Evolutionary conservation across 92 coral and sea anemone genomes (phyloP).

Genomic region (Hydrozoanthus gracilis): DNA sequence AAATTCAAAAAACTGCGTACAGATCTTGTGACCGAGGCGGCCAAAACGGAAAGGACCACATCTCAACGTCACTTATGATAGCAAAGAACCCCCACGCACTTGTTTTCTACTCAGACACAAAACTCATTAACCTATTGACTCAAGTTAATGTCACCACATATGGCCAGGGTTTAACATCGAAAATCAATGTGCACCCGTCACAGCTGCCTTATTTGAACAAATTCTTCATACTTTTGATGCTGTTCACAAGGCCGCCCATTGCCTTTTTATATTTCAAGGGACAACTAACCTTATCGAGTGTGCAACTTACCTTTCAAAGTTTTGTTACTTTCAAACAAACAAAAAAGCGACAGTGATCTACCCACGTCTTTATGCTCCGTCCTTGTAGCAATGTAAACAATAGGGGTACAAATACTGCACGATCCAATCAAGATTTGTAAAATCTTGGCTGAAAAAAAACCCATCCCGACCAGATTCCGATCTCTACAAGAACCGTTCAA

Average conservation of each 20-base stretch:
- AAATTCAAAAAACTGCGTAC: too few species aligned
- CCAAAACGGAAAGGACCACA: too few species aligned
- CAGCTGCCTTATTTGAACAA: not conserved
- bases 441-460: not conserved
- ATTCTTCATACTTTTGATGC: not conserved
- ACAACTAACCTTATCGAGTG: not conserved
- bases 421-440: not conserved
- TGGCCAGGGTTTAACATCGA: not conserved
- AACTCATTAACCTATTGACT: not conserved
- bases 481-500: not conserved
- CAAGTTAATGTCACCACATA: not conserved
- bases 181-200: not conserved
- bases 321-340: not conserved
- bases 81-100: not conserved
- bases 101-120: not conserved
- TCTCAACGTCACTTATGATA: not conserved
- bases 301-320: not conserved
- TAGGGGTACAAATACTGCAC: not conserved
- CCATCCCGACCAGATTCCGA: not conserved
- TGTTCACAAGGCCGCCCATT: not conserved
- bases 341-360: not conserved
- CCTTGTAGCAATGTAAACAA: not conserved
- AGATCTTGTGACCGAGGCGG: too few species aligned
- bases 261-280: conserved; percentile 2
- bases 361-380: conserved; percentile 6